phyloP scores from a whole-genome alignment of 2,888 invertebrate genomes.

The Stenchaetothrips biformis region DNA sequence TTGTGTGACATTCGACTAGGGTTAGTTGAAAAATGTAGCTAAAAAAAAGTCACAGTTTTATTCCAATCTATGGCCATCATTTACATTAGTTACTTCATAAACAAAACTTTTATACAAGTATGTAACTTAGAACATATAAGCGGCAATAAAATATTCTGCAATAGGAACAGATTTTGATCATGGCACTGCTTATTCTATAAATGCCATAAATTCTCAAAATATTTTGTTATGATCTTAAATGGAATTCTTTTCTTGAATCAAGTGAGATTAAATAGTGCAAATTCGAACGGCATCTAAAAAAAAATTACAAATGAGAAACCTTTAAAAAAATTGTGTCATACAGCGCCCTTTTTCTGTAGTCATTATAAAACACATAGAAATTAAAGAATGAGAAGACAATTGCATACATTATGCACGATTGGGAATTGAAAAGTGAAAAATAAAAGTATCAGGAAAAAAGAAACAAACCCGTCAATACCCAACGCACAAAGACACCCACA shows the following conservation, averaged over 20 bases:
- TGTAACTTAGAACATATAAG: background rate
- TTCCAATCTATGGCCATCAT: background rate
- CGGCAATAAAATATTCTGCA: background rate
- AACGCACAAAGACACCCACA: background rate
- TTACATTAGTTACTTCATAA: background rate
- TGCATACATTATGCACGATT: background rate
- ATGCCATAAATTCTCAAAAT: background rate
- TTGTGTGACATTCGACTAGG: background rate
- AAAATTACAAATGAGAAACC: background rate
- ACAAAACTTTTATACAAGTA: background rate
- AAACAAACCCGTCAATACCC: background rate
- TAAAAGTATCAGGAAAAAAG: background rate
- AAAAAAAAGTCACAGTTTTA: background rate
- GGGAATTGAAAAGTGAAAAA: background rate
- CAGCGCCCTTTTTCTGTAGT: background rate
- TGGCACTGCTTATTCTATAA: background rate
- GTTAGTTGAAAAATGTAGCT: background rate
- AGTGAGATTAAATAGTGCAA: background rate
- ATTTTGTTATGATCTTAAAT: background rate
- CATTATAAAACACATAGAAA: background rate
- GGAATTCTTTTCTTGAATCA: background rate
- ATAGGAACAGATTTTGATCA: background rate
- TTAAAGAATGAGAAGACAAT: background rate
- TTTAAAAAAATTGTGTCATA: background rate
- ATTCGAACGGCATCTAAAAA: background rate